Evolutionary conservation across 1,140 invertebrate species (phyloP).

Genomic region (Euwallacea fornicatus): DNA sequence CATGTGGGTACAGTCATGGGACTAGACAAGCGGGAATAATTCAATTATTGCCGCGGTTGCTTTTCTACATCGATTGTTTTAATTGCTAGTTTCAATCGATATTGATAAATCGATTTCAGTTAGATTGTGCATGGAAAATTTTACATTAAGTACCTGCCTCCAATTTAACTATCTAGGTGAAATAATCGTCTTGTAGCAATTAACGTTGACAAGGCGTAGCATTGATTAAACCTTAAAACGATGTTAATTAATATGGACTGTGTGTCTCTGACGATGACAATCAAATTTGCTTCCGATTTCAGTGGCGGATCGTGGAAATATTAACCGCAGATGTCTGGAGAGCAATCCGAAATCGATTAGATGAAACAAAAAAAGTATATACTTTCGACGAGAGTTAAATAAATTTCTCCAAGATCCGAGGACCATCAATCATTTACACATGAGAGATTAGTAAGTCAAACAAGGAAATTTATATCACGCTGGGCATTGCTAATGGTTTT

Average conservation of each 20-base stretch:
- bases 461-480: constrained; percentile 36
- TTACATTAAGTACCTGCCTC: too few species aligned
- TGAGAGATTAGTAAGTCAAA: constrained; percentile 38
- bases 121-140: too few species aligned
- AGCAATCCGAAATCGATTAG: background rate
- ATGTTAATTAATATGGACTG: constrained; percentile 6
- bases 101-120: constrained; percentile 21
- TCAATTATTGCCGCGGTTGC: constrained; percentile 22
- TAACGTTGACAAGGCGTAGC: constrained; percentile 3
- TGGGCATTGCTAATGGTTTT: constrained; percentile 33
- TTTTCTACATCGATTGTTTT: constrained; percentile 25
- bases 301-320: background rate
- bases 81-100: constrained; percentile 15
- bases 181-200: constrained; percentile 4
- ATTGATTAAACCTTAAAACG: constrained; percentile 2
- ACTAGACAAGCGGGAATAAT: constrained; percentile 29
- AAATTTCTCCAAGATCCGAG: constrained; percentile 22
- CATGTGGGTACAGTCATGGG: constrained; percentile 26
- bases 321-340: background rate
- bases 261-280: constrained; percentile 3
- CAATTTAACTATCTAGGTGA: too few species aligned
- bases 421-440: constrained; percentile 35
- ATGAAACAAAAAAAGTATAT: background rate
- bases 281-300: constrained; percentile 9
- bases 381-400: constrained; percentile 12